These are phyloP conservation scores for Camponotus fellah DNA, from an alignment of 2,888 invertebrate genomes.

Conservation along the genomic window DNA sequence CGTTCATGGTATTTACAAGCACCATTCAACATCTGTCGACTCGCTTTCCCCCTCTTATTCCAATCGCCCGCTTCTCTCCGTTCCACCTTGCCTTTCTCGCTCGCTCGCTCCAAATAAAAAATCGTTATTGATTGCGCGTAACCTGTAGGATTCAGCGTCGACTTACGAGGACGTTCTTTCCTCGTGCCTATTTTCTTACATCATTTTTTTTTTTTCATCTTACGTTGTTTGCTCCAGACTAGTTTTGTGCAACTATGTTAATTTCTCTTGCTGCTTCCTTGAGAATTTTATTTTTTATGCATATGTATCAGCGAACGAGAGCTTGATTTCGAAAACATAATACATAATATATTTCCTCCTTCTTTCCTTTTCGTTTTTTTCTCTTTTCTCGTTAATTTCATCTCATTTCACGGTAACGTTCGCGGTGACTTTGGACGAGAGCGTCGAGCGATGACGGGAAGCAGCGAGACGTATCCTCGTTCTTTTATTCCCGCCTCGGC, in stretches of 20 bases:
- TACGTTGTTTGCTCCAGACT: not conserved
- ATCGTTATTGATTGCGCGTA: constrained; percentile 47
- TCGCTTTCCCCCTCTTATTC: constrained; percentile 6
- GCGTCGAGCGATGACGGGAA: constrained; percentile 19
- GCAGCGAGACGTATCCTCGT: constrained; percentile 1
- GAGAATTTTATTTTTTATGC: constrained; percentile 6
- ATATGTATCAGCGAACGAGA: not conserved
- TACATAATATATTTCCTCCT: not conserved
- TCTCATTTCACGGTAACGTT: constrained; percentile 43
- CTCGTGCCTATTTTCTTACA: not conserved
- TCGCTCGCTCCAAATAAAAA: constrained; percentile 27
- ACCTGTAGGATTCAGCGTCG: constrained; percentile 20
- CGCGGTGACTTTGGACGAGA: constrained; percentile 22
- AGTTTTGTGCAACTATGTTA: not conserved
- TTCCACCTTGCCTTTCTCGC: not conserved
- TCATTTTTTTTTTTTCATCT: not conserved
- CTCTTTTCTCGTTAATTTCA: constrained; percentile 8
- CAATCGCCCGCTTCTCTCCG: constrained; percentile 18
- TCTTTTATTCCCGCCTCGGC: constrained; percentile 18
- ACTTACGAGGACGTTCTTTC: not conserved
- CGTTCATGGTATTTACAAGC: constrained; percentile 76
- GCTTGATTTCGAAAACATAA: not conserved
- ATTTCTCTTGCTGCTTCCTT: not conserved
- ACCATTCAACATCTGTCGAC: constrained; percentile 72
- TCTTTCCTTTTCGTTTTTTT: not conserved